A percentile compares a stretch with the other conserved stretches of the same genome.
Evolutionary conservation across 2,113 vertebrate species (phyloP).

Genomic region (Noturus placidus): DNA sequence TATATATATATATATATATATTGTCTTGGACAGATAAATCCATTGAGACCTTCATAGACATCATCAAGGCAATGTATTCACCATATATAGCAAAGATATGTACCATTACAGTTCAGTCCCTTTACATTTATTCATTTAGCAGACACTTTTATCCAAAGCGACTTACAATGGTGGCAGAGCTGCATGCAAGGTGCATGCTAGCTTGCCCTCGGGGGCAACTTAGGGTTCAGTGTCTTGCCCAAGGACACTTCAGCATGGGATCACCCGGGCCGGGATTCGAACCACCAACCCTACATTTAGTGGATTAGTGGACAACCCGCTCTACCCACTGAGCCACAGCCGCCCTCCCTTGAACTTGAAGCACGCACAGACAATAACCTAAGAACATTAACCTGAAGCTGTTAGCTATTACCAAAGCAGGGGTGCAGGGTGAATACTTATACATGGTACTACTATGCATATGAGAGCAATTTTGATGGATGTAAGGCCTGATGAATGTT

Average conservation of each 20-base stretch:
- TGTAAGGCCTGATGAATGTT: not conserved
- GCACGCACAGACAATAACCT: not conserved
- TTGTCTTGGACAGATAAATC: not conserved
- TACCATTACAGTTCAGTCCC: not conserved
- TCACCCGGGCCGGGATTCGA: too few species aligned
- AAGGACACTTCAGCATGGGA: too few species aligned
- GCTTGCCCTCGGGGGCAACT: too few species aligned
- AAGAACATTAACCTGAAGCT: not conserved
- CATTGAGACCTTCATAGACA: not conserved
- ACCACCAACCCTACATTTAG: too few species aligned
- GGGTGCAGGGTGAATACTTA: not conserved
- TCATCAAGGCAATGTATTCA: not conserved
- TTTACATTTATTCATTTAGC: too few species aligned
- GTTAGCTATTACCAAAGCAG: not conserved
- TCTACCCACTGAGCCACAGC: too few species aligned
- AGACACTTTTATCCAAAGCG: too few species aligned
- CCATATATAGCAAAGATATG: not conserved
- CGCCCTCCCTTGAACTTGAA: not conserved
- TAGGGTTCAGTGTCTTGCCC: too few species aligned
- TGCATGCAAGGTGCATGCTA: too few species aligned
- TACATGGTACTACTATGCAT: not conserved
- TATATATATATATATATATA: not conserved
- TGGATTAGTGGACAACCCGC: too few species aligned
- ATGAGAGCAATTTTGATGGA: not conserved
- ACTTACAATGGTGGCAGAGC: too few species aligned